These are phyloP conservation scores for Oscheius sp. DNA, from an alignment of 2,888 invertebrate species.

Conservation along the genomic window DNA sequence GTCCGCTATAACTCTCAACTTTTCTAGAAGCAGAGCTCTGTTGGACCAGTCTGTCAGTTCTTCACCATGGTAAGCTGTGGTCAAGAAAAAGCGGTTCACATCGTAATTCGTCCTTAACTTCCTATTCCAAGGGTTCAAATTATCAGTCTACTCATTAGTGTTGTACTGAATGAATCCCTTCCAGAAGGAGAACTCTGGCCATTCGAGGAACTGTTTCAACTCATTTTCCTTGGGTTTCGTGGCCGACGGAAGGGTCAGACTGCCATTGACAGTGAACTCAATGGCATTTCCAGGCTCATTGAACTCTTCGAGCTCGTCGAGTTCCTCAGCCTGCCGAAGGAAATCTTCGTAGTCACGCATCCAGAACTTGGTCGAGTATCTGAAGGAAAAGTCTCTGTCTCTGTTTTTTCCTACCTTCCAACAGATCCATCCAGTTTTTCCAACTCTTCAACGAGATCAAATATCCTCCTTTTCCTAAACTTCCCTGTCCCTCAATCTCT, in stretches of 20 bases:
- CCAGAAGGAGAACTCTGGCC: conserved; percentile 73
- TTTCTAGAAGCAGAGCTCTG: conserved; percentile 63
- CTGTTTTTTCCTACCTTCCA: conserved; percentile 11
- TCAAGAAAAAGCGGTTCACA: conserved; percentile 65
- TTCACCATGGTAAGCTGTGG: conserved; percentile 67
- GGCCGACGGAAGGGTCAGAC: conserved; percentile 23
- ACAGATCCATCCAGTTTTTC: conserved; percentile 16
- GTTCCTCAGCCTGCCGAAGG: conserved; percentile 52
- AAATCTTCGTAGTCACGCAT: conserved; percentile 67
- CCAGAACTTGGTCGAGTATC: conserved; percentile 70
- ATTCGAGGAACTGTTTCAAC: conserved; percentile 66
- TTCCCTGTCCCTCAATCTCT: not conserved
- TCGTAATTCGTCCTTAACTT: conserved; percentile 39
- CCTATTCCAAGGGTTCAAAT: not conserved
- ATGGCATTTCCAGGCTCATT: conserved; percentile 49
- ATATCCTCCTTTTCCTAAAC: conserved; percentile 6
- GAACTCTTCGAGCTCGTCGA: conserved; percentile 55
- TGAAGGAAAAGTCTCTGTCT: conserved; percentile 36
- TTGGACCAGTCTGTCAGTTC: conserved; percentile 65
- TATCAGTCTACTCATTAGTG: not conserved
- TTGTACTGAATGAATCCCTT: conserved; percentile 66
- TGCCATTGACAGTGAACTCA: conserved; percentile 47
- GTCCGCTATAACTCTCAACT: conserved; percentile 68
- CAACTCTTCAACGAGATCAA: conserved; percentile 15
- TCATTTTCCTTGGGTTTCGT: conserved; percentile 55